phyloP scores from a whole-genome alignment of 2,888 invertebrate species.

The Caenorhabditis wallacei region DNA sequence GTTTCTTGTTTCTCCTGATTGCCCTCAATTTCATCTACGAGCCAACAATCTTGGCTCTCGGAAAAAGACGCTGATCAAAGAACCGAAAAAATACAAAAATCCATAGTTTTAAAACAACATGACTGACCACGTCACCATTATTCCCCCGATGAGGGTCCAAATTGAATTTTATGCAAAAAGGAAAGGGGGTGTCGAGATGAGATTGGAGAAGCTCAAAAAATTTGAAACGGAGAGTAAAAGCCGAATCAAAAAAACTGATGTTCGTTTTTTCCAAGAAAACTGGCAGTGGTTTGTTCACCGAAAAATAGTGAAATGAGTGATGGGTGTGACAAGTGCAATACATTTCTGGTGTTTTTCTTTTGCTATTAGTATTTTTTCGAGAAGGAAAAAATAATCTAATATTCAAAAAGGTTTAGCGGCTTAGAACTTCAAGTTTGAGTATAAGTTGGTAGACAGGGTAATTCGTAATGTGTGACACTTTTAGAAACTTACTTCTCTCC shows the following conservation, averaged over 20 bases:
- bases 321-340: slow-evolving; percentile 56
- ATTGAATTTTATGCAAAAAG: slow-evolving; percentile 38
- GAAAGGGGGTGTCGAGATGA: slow-evolving; percentile 25
- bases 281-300: neutral
- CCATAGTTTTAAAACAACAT: neutral
- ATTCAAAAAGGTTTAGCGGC: slow-evolving; percentile 44
- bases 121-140: slow-evolving; percentile 11
- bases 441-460: neutral
- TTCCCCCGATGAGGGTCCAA: slow-evolving; percentile 14
- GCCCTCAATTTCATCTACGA: slow-evolving; percentile 22
- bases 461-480: slow-evolving; percentile 5
- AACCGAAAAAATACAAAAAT: neutral
- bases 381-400: slow-evolving; percentile 25
- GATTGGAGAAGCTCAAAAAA: slow-evolving; percentile 19
- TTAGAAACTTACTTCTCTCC: slow-evolving; percentile 49
- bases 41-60: neutral
- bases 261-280: slow-evolving; percentile 17
- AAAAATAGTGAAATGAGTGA: slow-evolving; percentile 43
- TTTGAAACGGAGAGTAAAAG: no score
- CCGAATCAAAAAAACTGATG: no score
- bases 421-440: slow-evolving; percentile 9
- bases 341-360: slow-evolving; percentile 35
- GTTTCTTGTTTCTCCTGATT: slow-evolving; percentile 52
- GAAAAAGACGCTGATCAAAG: slow-evolving; percentile 7
- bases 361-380: slow-evolving; percentile 15